These are phyloP conservation scores for Macaria liturata DNA, from an alignment of 2,888 invertebrate genomes.

Conservation along the genomic window DNA sequence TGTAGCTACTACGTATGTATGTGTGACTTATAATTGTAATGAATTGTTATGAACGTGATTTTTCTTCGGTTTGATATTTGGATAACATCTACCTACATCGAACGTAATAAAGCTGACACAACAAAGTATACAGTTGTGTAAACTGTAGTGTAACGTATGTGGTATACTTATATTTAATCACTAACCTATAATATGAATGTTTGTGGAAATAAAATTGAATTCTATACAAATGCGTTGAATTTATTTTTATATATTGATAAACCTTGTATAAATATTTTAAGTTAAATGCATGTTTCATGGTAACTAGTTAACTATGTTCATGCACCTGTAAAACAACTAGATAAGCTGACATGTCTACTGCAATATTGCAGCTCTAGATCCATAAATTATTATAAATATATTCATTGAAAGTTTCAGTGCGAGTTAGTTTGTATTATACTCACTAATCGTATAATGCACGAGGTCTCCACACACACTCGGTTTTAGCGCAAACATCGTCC, in stretches of 20 bases:
- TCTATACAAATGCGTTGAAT: too few relatives aligned
- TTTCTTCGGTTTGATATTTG: slow-evolving; percentile 3
- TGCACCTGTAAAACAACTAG: too few relatives aligned
- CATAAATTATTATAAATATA: too few relatives aligned
- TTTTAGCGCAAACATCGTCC: slow-evolving; percentile 49
- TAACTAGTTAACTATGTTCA: too few relatives aligned
- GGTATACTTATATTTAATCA: too few relatives aligned
- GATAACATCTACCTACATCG: neutral
- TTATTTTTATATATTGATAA: too few relatives aligned
- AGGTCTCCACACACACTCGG: slow-evolving; percentile 57
- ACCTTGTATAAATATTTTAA: too few relatives aligned
- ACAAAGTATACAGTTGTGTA: neutral
- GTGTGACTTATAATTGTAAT: slow-evolving; percentile 8
- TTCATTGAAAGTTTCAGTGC: neutral
- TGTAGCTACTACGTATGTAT: slow-evolving; percentile 5
- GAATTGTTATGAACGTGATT: slow-evolving; percentile 13
- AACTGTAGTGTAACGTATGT: neutral
- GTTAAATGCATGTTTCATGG: too few relatives aligned
- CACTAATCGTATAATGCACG: slow-evolving; percentile 65
- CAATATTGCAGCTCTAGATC: too few relatives aligned
- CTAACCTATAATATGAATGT: too few relatives aligned
- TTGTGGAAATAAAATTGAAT: too few relatives aligned
- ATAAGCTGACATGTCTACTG: too few relatives aligned
- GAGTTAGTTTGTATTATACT: slow-evolving; percentile 47
- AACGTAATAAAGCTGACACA: slow-evolving; percentile 1